Percentiles rank a stretch among this genome's conserved stretches.
These are phyloP conservation scores for Nebria salina DNA, from an alignment of 2,888 invertebrate species.

Conservation along the genomic window DNA sequence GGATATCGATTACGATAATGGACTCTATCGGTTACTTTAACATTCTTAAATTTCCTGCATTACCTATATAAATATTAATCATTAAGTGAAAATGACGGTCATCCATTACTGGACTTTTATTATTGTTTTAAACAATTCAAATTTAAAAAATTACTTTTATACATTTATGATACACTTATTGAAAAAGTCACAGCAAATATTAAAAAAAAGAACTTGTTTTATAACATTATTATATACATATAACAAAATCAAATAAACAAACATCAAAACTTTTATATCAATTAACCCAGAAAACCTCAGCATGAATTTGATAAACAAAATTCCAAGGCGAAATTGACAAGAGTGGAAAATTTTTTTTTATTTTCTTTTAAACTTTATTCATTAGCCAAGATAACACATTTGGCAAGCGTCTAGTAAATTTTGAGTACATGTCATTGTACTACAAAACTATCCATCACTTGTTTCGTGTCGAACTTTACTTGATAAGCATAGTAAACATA, in stretches of 20 bases:
- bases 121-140: too few species aligned
- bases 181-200: too few species aligned
- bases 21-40: neutral
- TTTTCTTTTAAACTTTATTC: neutral
- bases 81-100: too few species aligned
- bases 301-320: neutral
- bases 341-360: neutral
- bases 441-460: slow-evolving; percentile 29
- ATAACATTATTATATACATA: neutral
- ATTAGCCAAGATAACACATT: neutral
- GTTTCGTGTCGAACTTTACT: slow-evolving; percentile 34
- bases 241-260: neutral
- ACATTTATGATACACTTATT: too few species aligned
- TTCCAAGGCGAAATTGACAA: neutral
- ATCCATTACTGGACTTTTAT: too few species aligned
- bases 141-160: too few species aligned
- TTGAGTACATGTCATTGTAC: slow-evolving; percentile 35
- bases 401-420: neutral
- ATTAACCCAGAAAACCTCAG: neutral
- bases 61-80: neutral
- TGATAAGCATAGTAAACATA: slow-evolving; percentile 39
- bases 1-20: neutral
- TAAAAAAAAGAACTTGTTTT: neutral
- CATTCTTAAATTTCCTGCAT: neutral
- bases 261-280: neutral